These are phyloP conservation scores for Alitta virens DNA, from an alignment of 2,888 invertebrate genomes.

Conservation along the genomic window DNA sequence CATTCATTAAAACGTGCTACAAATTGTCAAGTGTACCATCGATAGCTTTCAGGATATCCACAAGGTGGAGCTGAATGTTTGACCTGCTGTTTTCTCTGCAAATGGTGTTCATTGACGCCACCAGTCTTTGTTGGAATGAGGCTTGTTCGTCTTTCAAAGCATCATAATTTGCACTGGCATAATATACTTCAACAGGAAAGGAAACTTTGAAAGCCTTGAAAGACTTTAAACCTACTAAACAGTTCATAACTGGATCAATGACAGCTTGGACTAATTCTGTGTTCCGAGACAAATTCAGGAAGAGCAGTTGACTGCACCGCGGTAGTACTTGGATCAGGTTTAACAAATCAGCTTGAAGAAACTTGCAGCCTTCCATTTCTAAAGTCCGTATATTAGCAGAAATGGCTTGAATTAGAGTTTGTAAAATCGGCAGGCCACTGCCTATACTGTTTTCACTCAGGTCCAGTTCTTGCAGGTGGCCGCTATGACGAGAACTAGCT, in stretches of 20 bases:
- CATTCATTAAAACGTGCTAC: too few relatives aligned
- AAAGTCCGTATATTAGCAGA: constrained; percentile 33
- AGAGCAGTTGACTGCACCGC: not conserved
- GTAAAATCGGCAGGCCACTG: constrained; percentile 1
- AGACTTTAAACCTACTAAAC: not conserved
- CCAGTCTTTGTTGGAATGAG: too few relatives aligned
- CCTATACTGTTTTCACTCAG: constrained; percentile 45
- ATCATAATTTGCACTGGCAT: too few relatives aligned
- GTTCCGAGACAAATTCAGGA: not conserved
- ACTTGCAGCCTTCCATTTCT: constrained; percentile 42
- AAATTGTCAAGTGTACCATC: too few relatives aligned
- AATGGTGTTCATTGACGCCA: too few relatives aligned
- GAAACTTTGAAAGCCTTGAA: not conserved
- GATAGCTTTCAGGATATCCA: too few relatives aligned
- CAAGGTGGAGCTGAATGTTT: too few relatives aligned
- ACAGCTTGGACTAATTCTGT: not conserved
- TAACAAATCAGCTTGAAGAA: not conserved
- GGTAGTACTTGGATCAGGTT: not conserved
- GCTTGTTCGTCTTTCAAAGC: too few relatives aligned
- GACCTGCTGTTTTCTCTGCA: too few relatives aligned
- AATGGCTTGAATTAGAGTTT: constrained; percentile 27
- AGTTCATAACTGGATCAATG: not conserved
- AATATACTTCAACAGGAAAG: not conserved
- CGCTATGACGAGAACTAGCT: constrained; percentile 37
- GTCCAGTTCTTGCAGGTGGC: constrained; percentile 40